Evolutionary conservation across 2,113 vertebrate genomes (phyloP), one percentile per base, ranked within the genome.

Genomic region (Toxostoma redivivum): DNA sequence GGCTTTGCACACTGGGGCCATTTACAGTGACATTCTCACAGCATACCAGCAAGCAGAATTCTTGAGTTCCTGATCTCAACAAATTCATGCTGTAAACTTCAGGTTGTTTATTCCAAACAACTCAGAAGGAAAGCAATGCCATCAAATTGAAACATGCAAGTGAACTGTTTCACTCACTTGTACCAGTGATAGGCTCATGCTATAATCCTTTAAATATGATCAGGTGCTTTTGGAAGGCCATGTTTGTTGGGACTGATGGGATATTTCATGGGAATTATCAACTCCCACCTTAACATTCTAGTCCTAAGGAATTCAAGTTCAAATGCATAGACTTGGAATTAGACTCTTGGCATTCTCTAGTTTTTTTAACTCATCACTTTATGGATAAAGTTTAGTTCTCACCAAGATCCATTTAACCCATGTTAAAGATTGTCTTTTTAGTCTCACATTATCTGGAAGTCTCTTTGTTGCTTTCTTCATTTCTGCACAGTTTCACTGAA

Each of bases 161-260:
- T 28, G 23, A 79, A 48, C 22, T 67, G 19, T 17, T 71, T 71
- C n/a, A 7, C 57, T 69, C 4, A 12, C 22, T 57, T 72, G 6
- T 83, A 57, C n/a, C 40, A 79, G 31, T 48, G 51, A 15, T 19
- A 64, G 44, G 10, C 5, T 25, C 1, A 1, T 1, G 0, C 12
- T 21, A 1, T 61, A 71, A 38, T 37, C 58, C 11, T 47, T 73
- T 25, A 25, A 22, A 9, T 44, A 30, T 12, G 31, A 40, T 18
- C 37, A 31, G 25, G 8, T n/a, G 42, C 12, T 47, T 94, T 47
- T 45, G 54, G 30, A 77, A 30, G 60, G 37, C 37, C n/a, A 2
- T 0, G 0, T 72, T 71, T 69, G 65, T 6, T 50, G 25, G 13
- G 25, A 15, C 7, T 47, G 30, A 27, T 31, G 38, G 33, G 23